phyloP scores from a whole-genome alignment of 1,140 invertebrate species.

The Xylocopa sonorina region DNA sequence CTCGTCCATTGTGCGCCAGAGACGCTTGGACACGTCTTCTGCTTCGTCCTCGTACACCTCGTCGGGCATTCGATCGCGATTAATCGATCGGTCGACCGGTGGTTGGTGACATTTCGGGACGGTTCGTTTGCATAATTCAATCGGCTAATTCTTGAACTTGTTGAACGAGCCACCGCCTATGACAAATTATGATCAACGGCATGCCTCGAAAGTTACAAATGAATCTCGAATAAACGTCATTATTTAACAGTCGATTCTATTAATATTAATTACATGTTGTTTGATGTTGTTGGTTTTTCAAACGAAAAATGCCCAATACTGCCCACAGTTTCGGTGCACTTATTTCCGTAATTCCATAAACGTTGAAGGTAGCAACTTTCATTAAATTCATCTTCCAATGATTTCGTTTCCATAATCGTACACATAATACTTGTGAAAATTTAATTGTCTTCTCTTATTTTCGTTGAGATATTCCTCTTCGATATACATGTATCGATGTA shows the following conservation, averaged over 20 bases:
- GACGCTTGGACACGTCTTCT: not conserved
- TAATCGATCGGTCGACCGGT: constrained; percentile 63
- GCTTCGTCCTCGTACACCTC: constrained; percentile 33
- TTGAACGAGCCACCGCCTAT: not conserved
- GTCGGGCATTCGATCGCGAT: constrained; percentile 56
- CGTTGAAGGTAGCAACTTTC: too few species aligned
- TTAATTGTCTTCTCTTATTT: too few species aligned
- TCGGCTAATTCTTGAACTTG: constrained; percentile 5
- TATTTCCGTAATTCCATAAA: too few species aligned
- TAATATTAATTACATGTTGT: not conserved
- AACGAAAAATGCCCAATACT: too few species aligned
- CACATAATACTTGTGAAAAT: too few species aligned
- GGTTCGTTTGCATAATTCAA: constrained; percentile 74
- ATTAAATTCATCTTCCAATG: too few species aligned
- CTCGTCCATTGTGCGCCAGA: constrained; percentile 3
- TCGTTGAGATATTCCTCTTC: too few species aligned
- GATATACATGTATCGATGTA: too few species aligned
- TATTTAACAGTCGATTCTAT: not conserved
- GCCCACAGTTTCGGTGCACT: too few species aligned
- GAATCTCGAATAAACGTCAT: too few species aligned
- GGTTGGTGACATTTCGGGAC: constrained; percentile 69
- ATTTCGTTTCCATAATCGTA: too few species aligned
- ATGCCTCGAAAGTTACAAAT: not conserved
- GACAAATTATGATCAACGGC: not conserved
- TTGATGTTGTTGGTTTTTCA: too few species aligned